Evolutionary conservation across 1,140 invertebrate species (phyloP), one percentile per base, ranked within the genome.

Genomic region (Oreohelix idahoensis): DNA sequence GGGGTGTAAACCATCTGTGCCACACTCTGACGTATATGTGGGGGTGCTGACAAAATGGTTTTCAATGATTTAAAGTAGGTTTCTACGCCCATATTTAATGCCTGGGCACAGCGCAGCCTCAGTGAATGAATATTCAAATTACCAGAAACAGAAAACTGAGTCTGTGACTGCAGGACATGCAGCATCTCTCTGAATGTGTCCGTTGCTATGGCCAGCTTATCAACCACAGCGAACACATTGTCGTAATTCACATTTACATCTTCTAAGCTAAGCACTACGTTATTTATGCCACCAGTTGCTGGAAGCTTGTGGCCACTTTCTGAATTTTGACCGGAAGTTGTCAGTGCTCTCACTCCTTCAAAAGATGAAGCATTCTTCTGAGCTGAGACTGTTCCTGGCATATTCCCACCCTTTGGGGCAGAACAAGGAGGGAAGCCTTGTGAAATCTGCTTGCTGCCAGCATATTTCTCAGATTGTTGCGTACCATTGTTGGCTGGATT

Each of bases 221-320:
- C 39, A 75, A 84, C 75, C 36, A 85, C 20, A 82, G 77, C 49
- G 80, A 84, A 32, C 32, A 79, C 45, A 87, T 85, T 39, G 85
- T 86, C 58, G 49, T 36, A 39, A 63, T 36, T 20, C 17, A 83
- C 15, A 49, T 80, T 66, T 23, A 86, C 36, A 20, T 83, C 51
- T 45, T 66, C 11, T 63, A 42, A 38, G 77, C 26, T 35, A 10
- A 49, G 38, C 1, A 35, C 17, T 66, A 38, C 38, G 75, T 11
- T 49, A 58, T 63, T 23, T 23, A 71, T 32, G 23, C 38, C 23
- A 39, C 26, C 71, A n/a, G 8, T 74, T 74, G 36, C 4, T 74
- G 36, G 38, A n/a, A 39, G 38, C 13, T 74, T 74, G 71, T 42
- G 71, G 23, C 20, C 5, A 23, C 1, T 39, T 42, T 74, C 71